Conservation (phyloP, 2,797 vertebrate species). For the Enteromius fasciolatus region DNA sequence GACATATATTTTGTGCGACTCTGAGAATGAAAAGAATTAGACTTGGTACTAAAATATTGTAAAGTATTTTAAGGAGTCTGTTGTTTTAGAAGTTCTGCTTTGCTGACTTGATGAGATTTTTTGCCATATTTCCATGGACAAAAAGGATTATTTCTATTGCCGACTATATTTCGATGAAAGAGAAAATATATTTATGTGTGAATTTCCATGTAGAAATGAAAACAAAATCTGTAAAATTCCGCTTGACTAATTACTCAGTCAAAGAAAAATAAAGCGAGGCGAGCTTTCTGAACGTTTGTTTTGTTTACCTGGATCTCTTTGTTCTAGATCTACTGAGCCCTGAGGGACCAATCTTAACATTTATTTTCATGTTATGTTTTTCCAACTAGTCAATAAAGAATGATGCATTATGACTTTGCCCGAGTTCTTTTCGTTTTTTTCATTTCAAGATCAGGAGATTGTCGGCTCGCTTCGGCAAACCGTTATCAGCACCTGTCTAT, state of each 20-base stretch:
- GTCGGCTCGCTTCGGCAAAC: neutral
- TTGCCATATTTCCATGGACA: slow-evolving; percentile 71
- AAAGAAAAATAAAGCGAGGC: slow-evolving; percentile 13
- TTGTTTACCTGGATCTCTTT: slow-evolving; percentile 71
- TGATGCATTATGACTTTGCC: slow-evolving; percentile 62
- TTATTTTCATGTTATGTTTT: slow-evolving; percentile 78
- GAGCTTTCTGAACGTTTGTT: slow-evolving; percentile 71
- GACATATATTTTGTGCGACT: slow-evolving; percentile 66
- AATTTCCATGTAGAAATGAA: slow-evolving; percentile 51
- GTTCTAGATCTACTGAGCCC: slow-evolving; percentile 63
- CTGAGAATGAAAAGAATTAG: slow-evolving; percentile 59
- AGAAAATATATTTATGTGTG: slow-evolving; percentile 52
- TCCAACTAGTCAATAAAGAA: slow-evolving; percentile 82
- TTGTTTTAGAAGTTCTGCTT: slow-evolving; percentile 70
- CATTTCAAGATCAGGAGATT: slow-evolving; percentile 20
- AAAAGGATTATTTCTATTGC: slow-evolving; percentile 57
- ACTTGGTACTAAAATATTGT: slow-evolving; percentile 69
- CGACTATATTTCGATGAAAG: slow-evolving; percentile 54
- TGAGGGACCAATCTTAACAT: slow-evolving; percentile 78
- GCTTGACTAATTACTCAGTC: slow-evolving; percentile 67
- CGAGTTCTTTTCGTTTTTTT: slow-evolving; percentile 37
- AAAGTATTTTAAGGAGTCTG: slow-evolving; percentile 70
- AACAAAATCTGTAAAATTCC: slow-evolving; percentile 71
- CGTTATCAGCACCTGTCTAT: slow-evolving; percentile 13
- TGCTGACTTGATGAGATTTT: slow-evolving; percentile 69